Evolutionary conservation across 2,113 vertebrate genomes (phyloP).

Genomic region (Tursiops truncatus): DNA sequence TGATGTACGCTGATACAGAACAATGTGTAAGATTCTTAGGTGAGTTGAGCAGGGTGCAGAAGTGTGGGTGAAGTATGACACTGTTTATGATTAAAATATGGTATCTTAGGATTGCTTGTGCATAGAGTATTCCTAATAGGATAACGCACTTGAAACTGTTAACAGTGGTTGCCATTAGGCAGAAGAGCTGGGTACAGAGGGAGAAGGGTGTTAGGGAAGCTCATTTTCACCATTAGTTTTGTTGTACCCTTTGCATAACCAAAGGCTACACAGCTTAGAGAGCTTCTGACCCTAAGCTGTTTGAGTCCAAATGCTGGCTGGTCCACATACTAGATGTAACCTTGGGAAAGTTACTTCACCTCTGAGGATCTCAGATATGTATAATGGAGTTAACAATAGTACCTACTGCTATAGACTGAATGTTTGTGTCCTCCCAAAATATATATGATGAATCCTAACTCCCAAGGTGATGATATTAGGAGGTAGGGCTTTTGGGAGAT

Average conservation of each 20-base stretch:
- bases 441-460: not conserved
- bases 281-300: not conserved
- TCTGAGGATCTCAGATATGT: not conserved
- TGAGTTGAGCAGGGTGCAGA: not conserved
- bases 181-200: not conserved
- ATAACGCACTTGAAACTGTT: not conserved
- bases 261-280: not conserved
- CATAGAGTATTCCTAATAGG: not conserved
- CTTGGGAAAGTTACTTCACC: not conserved
- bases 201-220: not conserved
- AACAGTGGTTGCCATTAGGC: accelerated
- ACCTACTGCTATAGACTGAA: not conserved
- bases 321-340: not conserved
- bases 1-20: too few relatives aligned
- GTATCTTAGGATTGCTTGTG: too few relatives aligned
- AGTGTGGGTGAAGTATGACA: too few relatives aligned
- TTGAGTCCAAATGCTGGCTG: not conserved
- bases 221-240: not conserved
- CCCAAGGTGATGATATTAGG: not conserved
- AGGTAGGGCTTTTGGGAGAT: not conserved
- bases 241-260: not conserved
- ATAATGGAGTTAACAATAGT: not conserved
- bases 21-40: not conserved
- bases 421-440: not conserved
- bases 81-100: not conserved